Base-by-base conservation (phyloP, 1,140 invertebrate genomes). In the Camponotus floridanus region DNA sequence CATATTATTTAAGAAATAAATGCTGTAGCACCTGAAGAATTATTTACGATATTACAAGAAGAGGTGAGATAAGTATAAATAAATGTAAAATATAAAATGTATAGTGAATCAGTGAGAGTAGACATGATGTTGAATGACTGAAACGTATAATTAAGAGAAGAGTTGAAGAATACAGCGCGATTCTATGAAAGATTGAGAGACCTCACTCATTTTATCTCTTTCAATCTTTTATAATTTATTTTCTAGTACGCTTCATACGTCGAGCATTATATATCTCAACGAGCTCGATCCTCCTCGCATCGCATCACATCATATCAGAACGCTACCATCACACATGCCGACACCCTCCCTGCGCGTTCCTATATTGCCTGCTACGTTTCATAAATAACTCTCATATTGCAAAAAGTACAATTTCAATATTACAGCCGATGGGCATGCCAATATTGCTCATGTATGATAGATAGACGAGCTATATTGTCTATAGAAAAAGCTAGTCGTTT, bases 401-500 rank as follows among this genome's bases (percentile, higher is more conserved):
- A 91, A 93, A 93, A 91, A 92, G 93, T 93, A 93, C 92, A 94
- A 94, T 94, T 94, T 94, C 94, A 94, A 95, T 94, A 95, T 94
- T 93, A 94, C 93, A 90, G 92, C 89, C 89, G 92, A 94, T 94
- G 93, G 93, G 89, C 91, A 91, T 88, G 93, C 91, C 93, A 92
- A 94, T 95, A 95, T 95, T 94, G 92, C 94, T 91, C 92, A 91
- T 91, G 92, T 91, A 92, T 95, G 94, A 95, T 94, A 94, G 94
- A 95, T 95, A 94, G 94, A 92, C 91, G 92, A 85, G 92, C 90
- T 91, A 94, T 94, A 94, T 94, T 94, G 94, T 95, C 94, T 94
- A 94, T 94, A 94, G 92, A 94, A 94, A 94, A 94, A 93, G 91
- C 94, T 94, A 94, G 94, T 93, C 93, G 94, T 94, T 94, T 92